Base-by-base conservation (phyloP, 2,888 invertebrate genomes). In the Macrosoma leucophasiata region DNA sequence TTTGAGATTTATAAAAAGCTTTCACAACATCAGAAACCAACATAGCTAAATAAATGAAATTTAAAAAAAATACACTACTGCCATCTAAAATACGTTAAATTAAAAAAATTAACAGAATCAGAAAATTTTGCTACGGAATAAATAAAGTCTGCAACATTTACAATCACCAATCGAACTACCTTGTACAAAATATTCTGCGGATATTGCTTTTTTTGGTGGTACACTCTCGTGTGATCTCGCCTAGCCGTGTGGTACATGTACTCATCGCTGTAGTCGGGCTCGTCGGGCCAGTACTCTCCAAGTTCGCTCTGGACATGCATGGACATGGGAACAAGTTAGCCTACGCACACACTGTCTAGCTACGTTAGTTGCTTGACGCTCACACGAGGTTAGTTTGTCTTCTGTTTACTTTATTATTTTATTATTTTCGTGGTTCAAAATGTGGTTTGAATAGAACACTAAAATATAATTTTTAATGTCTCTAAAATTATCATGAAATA, bases 201-300 rank as follows among this genome's bases (percentile, higher is more conserved):
- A 53, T 79, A 82, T 66, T 82, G 84, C 55, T 82, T 82, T 74
- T 81, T 82, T 69, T 84, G 81, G 49, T 82, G 81, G 64, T 61
- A 78, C 47, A 84, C 79, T 55, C 78, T 67, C 36, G 74, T 63
- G 51, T 84, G 75, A 57, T 82, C 84, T 47, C 79, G 59, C 41
- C 79, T 67, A 61, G 74, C 84, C 27, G 84, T 85, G 71, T 85
- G 84, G 72, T 84, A 85, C 75, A 81, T 77, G 51, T 84, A 82
- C 56, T 82, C 84, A 52, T 85, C 82, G 62, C 68, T 79, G 73
- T 84, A 81, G 19, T 75, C 68, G 38, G 75, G 76, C 45, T 84
- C 84, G 39, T 70, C 73, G 66, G 76, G 77, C 55, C 63, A 72
- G 55, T 81, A 79, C 52, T 78, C 77, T 46, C 55, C 43, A 45